A percentile compares a stretch with the other conserved stretches of the same genome.
phyloP scores from a whole-genome alignment of 2,888 invertebrate genomes.

The Rhamphomyia laevipes region DNA sequence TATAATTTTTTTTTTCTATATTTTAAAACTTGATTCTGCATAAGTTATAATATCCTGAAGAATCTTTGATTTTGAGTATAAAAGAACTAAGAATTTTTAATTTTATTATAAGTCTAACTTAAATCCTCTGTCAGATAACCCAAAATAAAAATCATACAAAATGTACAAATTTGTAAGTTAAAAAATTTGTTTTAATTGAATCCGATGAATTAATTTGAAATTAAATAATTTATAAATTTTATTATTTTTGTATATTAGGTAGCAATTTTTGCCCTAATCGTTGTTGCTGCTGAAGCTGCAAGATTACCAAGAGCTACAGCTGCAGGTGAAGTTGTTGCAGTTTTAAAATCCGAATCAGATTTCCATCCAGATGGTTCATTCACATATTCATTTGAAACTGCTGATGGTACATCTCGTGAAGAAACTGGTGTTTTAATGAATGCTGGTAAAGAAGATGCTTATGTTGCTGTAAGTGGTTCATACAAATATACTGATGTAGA shows the following conservation, averaged over 20 bases:
- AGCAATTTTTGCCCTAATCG: conserved; percentile 9
- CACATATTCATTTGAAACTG: conserved; percentile 19
- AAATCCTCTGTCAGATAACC: too few relatives aligned
- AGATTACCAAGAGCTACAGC: conserved; percentile 7
- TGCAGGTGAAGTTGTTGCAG: conserved; percentile 17
- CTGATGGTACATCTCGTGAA: conserved; percentile 26
- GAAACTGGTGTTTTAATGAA: conserved; percentile 23
- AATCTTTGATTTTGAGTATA: too few relatives aligned
- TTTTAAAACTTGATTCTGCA: too few relatives aligned
- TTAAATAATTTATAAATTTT: conserved; percentile 12
- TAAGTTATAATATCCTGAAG: too few relatives aligned
- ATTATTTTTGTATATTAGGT: conserved; percentile 3
- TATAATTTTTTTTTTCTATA: too few relatives aligned
- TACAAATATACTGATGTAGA: conserved; percentile 29
- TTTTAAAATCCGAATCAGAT: conserved; percentile 24
- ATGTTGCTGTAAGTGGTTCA: conserved; percentile 27
- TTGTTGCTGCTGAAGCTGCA: conserved; percentile 11
- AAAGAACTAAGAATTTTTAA: too few relatives aligned
- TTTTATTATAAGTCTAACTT: too few relatives aligned
- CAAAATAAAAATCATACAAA: too few relatives aligned
- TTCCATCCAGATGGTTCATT: conserved; percentile 28
- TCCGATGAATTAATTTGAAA: conserved; percentile 20
- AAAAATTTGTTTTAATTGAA: background rate
- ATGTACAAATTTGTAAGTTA: background rate
- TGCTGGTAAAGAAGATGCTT: conserved; percentile 24